Base-by-base conservation (phyloP, 2,113 vertebrate genomes). In the Potamarius usumacintae region DNA sequence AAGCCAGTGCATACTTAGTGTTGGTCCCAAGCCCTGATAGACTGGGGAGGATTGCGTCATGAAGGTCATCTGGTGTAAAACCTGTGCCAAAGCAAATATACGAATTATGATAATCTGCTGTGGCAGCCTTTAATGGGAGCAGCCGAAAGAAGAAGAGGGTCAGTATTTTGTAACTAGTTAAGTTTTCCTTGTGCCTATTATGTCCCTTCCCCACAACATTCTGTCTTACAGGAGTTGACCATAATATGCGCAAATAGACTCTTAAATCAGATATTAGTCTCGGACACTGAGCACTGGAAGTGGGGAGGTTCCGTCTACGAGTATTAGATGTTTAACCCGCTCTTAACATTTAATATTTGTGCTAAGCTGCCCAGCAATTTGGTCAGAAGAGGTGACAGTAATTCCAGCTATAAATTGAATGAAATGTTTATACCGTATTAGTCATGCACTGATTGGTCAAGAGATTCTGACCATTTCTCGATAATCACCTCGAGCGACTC, bases 311-410 rank as follows among this genome's bases (percentile, higher is more conserved):
- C 12, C 12, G 2, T 71, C 27, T 17, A 71, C 14, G 17, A 71
- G 27, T 71, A 71, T 71, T 15, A 71, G 27, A 71, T 34, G 14
- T 17, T 71, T 71, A 42, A 34, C 14, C 30, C 12, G 7, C 27
- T 17, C 1, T 71, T 71, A 71, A 15, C 3, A 69, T 69, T 69
- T 69, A 17, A 15, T 14, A 34, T 71, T 71, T 71, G 27, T 30
- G 27, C 67, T 72, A 20, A 72, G 42, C 30, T 72, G 17, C 6
- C 15, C 7, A 72, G 18, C 14, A 72, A 8, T 72, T 72, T 18
- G 22, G 74, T 72, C 69, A 72, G 34, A 72, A 72, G 69, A 72
- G 10, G 18, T 74, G 71, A 42, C 69, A 72, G 69, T 34, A 71
- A 71, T 48, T 48, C 8, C 71, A 48, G 18, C 0, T 48, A 74